Conservation (phyloP, 37 sponge, comb jelly and placozoan genomes). For the Tethya wilhelma region DNA sequence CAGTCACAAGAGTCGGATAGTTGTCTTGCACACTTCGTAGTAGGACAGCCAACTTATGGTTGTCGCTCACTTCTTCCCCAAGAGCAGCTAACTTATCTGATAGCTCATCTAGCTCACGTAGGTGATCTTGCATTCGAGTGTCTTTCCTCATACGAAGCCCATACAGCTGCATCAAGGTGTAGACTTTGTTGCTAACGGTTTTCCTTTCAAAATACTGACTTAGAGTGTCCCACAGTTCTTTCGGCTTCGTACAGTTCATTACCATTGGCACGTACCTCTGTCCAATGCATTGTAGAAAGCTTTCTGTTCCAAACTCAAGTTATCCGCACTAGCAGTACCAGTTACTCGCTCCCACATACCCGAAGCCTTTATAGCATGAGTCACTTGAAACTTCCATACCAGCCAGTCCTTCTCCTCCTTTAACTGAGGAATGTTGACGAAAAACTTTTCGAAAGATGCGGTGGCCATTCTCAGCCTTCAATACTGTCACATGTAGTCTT, state of each 20-base stretch:
- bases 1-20: conserved; percentile 17
- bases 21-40: conserved; percentile 18
- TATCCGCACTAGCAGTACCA: neutral
- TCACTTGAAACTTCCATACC: neutral
- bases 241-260: neutral
- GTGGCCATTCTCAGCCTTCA: conserved; percentile 4
- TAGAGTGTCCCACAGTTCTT: conserved; percentile 20
- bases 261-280: conserved; percentile 2
- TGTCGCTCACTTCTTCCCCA: conserved; percentile 17
- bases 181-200: too few species aligned
- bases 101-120: too few species aligned
- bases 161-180: too few species aligned
- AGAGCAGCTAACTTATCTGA: too few species aligned
- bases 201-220: conserved; percentile 21
- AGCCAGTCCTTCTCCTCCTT: neutral
- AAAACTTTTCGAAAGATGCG: neutral
- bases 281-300: conserved; percentile 14
- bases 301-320: neutral
- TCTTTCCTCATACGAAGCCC: too few species aligned
- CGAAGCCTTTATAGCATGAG: neutral
- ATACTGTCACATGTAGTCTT: too few species aligned
- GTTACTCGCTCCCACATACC: neutral
- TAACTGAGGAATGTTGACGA: neutral
- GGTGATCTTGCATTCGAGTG: too few species aligned
- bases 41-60: conserved; percentile 10